phyloP scores from a whole-genome alignment of 1,140 invertebrate genomes.

The Calephelis virginiensis region DNA sequence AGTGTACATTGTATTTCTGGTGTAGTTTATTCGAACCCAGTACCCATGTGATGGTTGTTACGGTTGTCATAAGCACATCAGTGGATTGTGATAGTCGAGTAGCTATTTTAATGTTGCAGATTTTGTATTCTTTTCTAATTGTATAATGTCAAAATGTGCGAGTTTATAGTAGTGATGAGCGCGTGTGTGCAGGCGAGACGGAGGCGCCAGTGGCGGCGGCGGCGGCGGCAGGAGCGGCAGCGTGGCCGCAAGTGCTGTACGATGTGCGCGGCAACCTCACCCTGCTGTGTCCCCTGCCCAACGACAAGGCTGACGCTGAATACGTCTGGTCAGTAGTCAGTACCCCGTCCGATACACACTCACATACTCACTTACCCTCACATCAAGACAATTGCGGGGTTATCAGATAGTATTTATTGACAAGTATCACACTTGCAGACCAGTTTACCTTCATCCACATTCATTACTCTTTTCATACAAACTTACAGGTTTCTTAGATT shows the following conservation, averaged over 20 bases:
- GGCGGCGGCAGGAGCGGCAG: constrained; percentile 14
- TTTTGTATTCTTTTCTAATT: too few species aligned
- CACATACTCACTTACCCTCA: background rate
- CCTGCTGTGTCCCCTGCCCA: constrained; percentile 34
- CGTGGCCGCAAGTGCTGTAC: constrained; percentile 35
- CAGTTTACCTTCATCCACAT: too few species aligned
- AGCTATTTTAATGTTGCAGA: too few species aligned
- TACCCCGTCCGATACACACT: background rate
- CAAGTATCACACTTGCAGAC: too few species aligned
- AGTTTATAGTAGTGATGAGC: background rate
- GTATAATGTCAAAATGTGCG: background rate
- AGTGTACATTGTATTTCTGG: too few species aligned
- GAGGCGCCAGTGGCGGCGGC: constrained; percentile 4
- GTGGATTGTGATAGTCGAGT: too few species aligned
- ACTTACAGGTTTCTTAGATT: too few species aligned
- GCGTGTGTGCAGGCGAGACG: constrained; percentile 27
- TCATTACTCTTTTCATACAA: too few species aligned
- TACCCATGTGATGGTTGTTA: too few species aligned
- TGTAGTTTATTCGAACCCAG: too few species aligned
- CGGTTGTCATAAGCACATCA: too few species aligned
- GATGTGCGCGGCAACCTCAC: constrained; percentile 39
- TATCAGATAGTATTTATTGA: too few species aligned
- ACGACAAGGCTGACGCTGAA: constrained; percentile 28
- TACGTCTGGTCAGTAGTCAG: constrained; percentile 34
- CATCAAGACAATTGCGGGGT: background rate